These are phyloP conservation scores for Heterodera schachtii DNA, from an alignment of 1,140 invertebrate species.

Conservation along the genomic window DNA sequence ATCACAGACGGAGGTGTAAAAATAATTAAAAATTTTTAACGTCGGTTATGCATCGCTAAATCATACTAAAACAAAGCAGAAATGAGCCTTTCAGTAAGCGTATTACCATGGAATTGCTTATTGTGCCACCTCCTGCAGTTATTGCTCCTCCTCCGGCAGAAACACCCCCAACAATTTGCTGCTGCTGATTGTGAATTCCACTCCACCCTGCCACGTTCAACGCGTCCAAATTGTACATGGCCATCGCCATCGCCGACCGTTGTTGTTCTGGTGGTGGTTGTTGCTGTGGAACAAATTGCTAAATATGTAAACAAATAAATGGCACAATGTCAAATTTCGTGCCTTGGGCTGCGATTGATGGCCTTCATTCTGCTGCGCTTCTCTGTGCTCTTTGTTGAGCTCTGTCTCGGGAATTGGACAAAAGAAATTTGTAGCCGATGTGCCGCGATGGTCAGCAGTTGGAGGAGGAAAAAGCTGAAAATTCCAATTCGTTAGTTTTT, in stretches of 20 bases:
- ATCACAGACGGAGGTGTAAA: too few species aligned
- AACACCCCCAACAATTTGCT: neutral
- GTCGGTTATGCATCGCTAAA: too few species aligned
- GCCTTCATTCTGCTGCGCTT: neutral
- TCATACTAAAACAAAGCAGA: too few species aligned
- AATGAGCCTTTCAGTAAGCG: neutral
- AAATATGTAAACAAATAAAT: neutral
- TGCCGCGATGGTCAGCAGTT: neutral
- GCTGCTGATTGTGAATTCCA: neutral
- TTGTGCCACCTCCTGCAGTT: neutral
- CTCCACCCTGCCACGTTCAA: slow-evolving; percentile 29
- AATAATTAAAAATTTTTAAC: too few species aligned
- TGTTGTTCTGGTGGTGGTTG: slow-evolving; percentile 23
- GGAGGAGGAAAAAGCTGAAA: slow-evolving; percentile 16
- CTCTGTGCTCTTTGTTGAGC: neutral
- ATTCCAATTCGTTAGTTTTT: neutral
- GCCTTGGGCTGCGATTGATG: slow-evolving; percentile 2
- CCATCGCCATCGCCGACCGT: neutral
- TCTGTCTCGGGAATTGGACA: slow-evolving; percentile 25
- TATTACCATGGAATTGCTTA: neutral
- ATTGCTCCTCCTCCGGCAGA: neutral
- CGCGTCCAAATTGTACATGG: slow-evolving; percentile 28
- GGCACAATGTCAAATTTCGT: neutral
- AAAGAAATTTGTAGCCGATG: slow-evolving; percentile 29
- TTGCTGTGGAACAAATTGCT: slow-evolving; percentile 22